A percentile compares a stretch with the other conserved stretches of the same genome.
Evolutionary conservation across 2,797 vertebrate genomes (phyloP).

Genomic region (Mormyrops attenuatus): DNA sequence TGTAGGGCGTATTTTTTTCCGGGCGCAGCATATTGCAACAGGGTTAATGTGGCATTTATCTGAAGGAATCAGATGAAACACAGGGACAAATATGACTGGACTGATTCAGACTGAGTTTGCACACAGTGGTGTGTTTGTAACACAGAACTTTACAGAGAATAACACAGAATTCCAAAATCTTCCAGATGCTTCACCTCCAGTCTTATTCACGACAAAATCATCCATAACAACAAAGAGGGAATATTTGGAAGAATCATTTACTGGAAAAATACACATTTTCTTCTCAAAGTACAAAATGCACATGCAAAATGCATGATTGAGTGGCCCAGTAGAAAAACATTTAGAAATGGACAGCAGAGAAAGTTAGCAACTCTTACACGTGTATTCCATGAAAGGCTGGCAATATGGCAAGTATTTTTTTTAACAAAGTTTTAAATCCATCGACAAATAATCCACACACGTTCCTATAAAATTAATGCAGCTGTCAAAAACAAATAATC

Average conservation of each 20-base stretch:
- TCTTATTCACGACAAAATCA: not conserved
- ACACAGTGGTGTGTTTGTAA: not conserved
- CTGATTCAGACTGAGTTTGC: not conserved
- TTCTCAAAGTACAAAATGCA: not conserved
- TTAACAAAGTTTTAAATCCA: not conserved
- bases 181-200: not conserved
- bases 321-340: not conserved
- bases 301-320: not conserved
- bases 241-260: not conserved
- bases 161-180: not conserved
- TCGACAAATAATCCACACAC: not conserved
- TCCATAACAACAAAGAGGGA: not conserved
- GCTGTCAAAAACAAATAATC: not conserved
- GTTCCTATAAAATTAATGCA: not conserved
- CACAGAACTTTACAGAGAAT: not conserved
- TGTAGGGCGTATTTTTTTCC: not conserved
- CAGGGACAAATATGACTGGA: not conserved
- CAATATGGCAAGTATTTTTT: not conserved
- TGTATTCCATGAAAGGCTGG: not conserved
- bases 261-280: not conserved
- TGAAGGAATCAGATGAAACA: not conserved
- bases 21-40: not conserved
- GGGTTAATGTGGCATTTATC: not conserved
- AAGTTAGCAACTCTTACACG: not conserved
- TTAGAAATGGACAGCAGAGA: not conserved